Evolutionary conservation across 1,140 invertebrate species (phyloP).

Genomic region (Babylonia areolata): DNA sequence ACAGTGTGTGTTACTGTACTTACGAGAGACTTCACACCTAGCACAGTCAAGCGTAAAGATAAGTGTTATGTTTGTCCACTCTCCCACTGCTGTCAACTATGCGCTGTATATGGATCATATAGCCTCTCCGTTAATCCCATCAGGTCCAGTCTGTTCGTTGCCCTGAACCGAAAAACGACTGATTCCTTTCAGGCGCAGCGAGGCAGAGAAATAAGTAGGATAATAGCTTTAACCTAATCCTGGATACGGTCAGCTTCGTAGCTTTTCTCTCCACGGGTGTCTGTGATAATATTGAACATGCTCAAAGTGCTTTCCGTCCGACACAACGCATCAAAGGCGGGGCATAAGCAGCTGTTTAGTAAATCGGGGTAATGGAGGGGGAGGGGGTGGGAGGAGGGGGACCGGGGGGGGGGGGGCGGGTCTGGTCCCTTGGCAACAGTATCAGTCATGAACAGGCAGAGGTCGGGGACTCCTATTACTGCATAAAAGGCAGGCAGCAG

Average conservation of each 20-base stretch:
- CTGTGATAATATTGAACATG: neutral
- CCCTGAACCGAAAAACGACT: neutral
- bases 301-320: too few relatives aligned
- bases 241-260: slow-evolving; percentile 1
- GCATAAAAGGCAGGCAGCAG: too few relatives aligned
- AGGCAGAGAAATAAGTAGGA: neutral
- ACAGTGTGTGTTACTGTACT: neutral
- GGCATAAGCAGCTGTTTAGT: too few relatives aligned
- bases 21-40: neutral
- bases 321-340: too few relatives aligned
- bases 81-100: too few relatives aligned
- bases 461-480: too few relatives aligned
- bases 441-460: too few relatives aligned
- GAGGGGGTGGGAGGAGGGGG: too few relatives aligned
- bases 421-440: too few relatives aligned
- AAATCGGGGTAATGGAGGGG: too few relatives aligned
- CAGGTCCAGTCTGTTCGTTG: neutral
- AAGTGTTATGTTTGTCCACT: neutral
- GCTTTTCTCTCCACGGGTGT: neutral
- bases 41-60: neutral
- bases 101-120: neutral
- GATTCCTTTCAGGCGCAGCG: neutral
- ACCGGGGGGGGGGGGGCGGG: too few relatives aligned
- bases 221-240: neutral
- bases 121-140: neutral